phyloP scores from a whole-genome alignment of 1,140 invertebrate species.

The Sycobia sp. region DNA sequence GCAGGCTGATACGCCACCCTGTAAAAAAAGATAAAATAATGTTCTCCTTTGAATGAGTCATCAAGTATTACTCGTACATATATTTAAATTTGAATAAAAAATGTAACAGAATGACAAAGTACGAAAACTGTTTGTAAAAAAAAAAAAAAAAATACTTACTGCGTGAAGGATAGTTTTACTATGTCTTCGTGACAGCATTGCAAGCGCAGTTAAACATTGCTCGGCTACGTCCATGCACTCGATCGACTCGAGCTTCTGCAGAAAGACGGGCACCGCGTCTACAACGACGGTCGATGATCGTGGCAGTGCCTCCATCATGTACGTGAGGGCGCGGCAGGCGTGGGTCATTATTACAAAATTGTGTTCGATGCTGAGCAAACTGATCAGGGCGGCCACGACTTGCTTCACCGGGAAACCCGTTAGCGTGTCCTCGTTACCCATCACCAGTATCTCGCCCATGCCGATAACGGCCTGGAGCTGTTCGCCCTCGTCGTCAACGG shows the following conservation, averaged over 20 bases:
- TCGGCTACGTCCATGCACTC: slow-evolving; percentile 99
- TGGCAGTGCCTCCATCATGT: slow-evolving; percentile 99
- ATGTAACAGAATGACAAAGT: no score
- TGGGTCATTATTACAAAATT: slow-evolving; percentile 99
- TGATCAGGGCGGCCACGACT: slow-evolving; percentile 93
- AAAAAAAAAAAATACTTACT: no score
- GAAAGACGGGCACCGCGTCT: slow-evolving; percentile 93
- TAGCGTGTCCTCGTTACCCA: slow-evolving; percentile 99
- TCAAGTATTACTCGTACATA: no score
- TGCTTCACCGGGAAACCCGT: slow-evolving; percentile 98
- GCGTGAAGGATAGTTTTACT: slow-evolving; percentile 96
- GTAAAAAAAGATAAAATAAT: slow-evolving; percentile 44
- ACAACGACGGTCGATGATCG: slow-evolving; percentile 95
- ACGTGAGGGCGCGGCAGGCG: slow-evolving; percentile 95
- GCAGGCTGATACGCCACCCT: slow-evolving; percentile 93
- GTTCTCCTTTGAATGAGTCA: no score
- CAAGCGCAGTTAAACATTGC: slow-evolving; percentile 93
- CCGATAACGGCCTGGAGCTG: slow-evolving; percentile 97
- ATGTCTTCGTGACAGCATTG: slow-evolving; percentile 95
- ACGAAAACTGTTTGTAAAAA: no score
- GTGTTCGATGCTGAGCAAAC: slow-evolving; percentile 87
- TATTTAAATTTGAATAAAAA: no score
- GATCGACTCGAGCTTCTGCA: slow-evolving; percentile 95
- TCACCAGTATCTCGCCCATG: slow-evolving; percentile 98
- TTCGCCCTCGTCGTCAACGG: slow-evolving; percentile 92